Conservation (phyloP, 53 echinoderm and acorn worm species). For the Astropecten irregularis region DNA sequence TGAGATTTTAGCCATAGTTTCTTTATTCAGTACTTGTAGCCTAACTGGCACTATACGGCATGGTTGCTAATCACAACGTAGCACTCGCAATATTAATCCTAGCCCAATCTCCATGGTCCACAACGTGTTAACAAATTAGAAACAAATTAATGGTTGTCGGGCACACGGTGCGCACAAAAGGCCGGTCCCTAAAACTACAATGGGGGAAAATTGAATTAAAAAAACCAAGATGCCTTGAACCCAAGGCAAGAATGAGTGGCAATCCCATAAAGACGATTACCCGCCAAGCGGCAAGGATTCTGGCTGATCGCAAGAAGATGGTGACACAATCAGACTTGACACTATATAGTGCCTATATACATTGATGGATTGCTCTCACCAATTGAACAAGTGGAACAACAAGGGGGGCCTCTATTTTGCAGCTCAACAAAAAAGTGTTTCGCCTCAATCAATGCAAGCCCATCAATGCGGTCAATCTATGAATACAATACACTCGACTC, state of each 20-base stretch:
- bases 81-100: slow-evolving; percentile 43
- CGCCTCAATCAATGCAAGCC: slow-evolving; percentile 18
- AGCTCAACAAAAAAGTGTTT: background rate
- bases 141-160: slow-evolving; percentile 49
- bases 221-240: background rate
- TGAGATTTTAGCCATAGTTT: slow-evolving; percentile 15
- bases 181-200: slow-evolving; percentile 46
- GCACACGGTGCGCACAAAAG: slow-evolving; percentile 34
- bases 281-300: background rate
- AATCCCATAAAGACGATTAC: no score
- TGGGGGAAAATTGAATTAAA: slow-evolving; percentile 37
- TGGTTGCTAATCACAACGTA: background rate
- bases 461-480: background rate
- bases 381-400: slow-evolving; percentile 2
- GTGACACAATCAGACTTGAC: slow-evolving; percentile 4
- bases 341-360: no score
- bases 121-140: slow-evolving; percentile 56
- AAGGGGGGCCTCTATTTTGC: background rate
- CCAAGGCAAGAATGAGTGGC: slow-evolving; percentile 24
- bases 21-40: no score
- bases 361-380: slow-evolving; percentile 15
- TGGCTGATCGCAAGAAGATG: background rate
- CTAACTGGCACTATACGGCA: no score
- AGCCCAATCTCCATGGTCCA: slow-evolving; percentile 42
- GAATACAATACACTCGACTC: background rate